Evolutionary conservation across 2,113 vertebrate genomes (phyloP).

Genomic region (Reinhardtius hippoglossoides): DNA sequence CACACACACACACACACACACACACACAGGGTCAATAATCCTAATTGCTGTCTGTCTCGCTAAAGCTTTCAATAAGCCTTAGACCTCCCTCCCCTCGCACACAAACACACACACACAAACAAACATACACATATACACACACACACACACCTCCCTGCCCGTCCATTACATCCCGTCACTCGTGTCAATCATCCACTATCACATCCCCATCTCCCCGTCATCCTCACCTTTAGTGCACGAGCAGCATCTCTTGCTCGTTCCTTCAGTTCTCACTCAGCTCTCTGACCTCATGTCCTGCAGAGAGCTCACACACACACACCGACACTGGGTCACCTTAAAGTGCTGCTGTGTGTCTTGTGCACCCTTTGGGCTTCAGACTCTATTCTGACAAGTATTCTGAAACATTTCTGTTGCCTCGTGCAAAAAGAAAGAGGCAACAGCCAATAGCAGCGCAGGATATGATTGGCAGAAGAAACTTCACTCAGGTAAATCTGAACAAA

Average conservation of each 20-base stretch:
- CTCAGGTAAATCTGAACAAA: no score
- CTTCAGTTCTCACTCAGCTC: no score
- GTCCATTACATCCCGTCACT: neutral
- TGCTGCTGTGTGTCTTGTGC: neutral
- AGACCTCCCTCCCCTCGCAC: slow-evolving; percentile 2
- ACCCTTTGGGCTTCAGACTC: neutral
- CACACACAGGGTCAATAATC: slow-evolving; percentile 36
- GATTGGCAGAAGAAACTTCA: no score
- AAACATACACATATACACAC: neutral
- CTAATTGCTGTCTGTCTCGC: slow-evolving; percentile 40
- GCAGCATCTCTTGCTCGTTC: no score
- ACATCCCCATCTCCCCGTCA: neutral
- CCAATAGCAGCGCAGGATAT: no score
- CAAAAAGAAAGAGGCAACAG: no score
- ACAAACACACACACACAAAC: neutral
- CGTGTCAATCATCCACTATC: slow-evolving; percentile 25
- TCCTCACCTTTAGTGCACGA: no score
- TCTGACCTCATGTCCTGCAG: no score
- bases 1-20: neutral
- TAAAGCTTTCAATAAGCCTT: slow-evolving; percentile 43
- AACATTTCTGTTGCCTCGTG: no score
- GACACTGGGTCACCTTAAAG: no score
- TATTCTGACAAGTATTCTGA: neutral
- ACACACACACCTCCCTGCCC: neutral
- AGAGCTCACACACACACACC: no score